Base-by-base conservation (phyloP, 2,797 vertebrate species). In the Sarcophilus harrisii region DNA sequence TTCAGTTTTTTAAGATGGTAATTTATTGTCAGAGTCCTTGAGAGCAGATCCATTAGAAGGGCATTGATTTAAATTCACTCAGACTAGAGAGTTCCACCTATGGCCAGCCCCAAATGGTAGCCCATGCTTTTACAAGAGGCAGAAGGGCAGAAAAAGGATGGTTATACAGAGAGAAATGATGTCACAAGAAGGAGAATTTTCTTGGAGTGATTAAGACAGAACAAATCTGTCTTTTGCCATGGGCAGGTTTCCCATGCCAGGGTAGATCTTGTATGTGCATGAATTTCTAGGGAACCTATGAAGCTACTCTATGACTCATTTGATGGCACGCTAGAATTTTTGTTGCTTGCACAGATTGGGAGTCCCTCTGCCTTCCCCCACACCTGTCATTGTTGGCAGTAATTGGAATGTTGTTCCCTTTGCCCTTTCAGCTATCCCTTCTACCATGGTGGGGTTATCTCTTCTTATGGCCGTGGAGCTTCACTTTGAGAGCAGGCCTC, bases 401-500 rank as follows among this genome's bases (percentile, higher is more conserved):
- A 55, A 54, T 62, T 45, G 92, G 13, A 52, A 45, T 58, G 91
- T 45, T 5, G 30, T 2, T 62, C 6, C 52, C 73, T 94, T 32
- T 58, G 45, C 81, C 29, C 81, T 92, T 93, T 54, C 55, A 59
- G 81, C 52, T 32, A 32, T 57, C 45, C 52, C 89, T 92, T n/a
- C 54, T 52, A 52, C 28, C 58, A 49, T 32, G 91, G 60, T 81
- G 8, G 4, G 12, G 29, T 95, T 58, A 92, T 54, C 27, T 90
- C 90, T 87, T 9, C 38, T 45, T 81, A 12, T 24, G 38, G 10
- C 21, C 45, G 38, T 27, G 38, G 73, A n/a, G 9, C 38, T 81
- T 87, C 87, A 90, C 81, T 49, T 91, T 30, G 90, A 73, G 21
- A 92, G n/a, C 45, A 59, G 27, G 89, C 93, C 93, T n/a, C 58